A percentile compares a stretch with the other conserved stretches of the same genome.
phyloP scores from a whole-genome alignment of 1,140 invertebrate genomes.

The Formica exsecta region DNA sequence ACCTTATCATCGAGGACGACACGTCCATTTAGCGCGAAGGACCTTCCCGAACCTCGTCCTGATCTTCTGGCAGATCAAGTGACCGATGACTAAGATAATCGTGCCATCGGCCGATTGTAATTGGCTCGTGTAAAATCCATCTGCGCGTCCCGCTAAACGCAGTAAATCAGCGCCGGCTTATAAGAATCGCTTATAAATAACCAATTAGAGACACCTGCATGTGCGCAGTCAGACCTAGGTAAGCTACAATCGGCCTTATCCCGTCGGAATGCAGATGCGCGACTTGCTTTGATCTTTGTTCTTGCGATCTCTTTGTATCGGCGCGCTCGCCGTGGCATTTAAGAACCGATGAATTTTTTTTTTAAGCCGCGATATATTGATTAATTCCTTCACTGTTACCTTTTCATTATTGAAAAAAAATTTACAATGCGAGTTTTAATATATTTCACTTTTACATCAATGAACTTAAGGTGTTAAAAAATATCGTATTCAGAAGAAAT shows the following conservation, averaged over 20 bases:
- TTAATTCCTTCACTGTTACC: constrained; percentile 39
- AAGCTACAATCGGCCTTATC: constrained; percentile 67
- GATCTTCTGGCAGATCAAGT: constrained; percentile 62
- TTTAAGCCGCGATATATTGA: constrained; percentile 43
- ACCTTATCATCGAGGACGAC: constrained; percentile 71
- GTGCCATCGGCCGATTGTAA: constrained; percentile 75
- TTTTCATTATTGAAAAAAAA: neutral
- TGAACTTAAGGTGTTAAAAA: neutral
- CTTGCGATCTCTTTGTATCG: constrained; percentile 67
- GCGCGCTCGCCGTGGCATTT: constrained; percentile 66
- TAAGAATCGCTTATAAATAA: constrained; percentile 79
- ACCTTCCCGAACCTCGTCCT: constrained; percentile 59
- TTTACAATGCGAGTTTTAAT: neutral
- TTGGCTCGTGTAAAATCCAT: constrained; percentile 73
- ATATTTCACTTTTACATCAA: neutral
- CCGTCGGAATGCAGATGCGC: constrained; percentile 76
- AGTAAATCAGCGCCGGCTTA: constrained; percentile 74
- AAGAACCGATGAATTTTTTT: constrained; percentile 13
- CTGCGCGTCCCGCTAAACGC: constrained; percentile 68
- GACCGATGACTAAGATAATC: constrained; percentile 77
- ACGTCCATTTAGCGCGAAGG: constrained; percentile 51
- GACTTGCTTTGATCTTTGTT: constrained; percentile 75
- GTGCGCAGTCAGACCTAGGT: constrained; percentile 47
- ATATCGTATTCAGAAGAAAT: neutral
- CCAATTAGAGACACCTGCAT: constrained; percentile 78